Evolutionary conservation across 2,113 vertebrate species (phyloP).

Genomic region (Garra rufa): DNA sequence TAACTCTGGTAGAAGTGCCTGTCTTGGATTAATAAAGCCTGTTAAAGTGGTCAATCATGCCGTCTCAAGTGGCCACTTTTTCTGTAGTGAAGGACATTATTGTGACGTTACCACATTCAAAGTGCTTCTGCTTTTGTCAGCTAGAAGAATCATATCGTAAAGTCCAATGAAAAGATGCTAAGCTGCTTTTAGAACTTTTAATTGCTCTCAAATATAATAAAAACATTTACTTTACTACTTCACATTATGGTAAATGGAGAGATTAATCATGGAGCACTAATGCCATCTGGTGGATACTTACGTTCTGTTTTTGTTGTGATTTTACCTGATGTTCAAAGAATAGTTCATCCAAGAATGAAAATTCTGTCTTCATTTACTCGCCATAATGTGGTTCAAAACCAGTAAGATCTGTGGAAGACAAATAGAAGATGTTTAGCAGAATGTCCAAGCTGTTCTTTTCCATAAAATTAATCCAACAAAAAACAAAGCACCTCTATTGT

Average conservation of each 20-base stretch:
- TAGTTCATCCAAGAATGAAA: not conserved
- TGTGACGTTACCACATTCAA: not conserved
- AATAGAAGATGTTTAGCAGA: not conserved
- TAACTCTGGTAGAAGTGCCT: not conserved
- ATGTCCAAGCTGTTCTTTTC: not conserved
- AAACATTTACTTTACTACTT: not conserved
- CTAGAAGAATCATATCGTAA: not conserved
- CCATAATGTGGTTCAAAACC: not conserved
- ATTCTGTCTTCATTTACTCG: not conserved
- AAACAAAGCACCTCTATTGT: not conserved
- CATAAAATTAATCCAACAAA: not conserved
- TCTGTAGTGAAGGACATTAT: not conserved
- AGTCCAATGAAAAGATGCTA: not conserved
- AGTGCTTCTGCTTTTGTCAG: not conserved
- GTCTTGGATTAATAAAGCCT: not conserved
- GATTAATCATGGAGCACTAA: conserved; percentile 49
- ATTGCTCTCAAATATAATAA: not conserved
- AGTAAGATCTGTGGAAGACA: not conserved
- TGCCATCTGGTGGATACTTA: conserved; percentile 68
- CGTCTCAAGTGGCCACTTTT: not conserved
- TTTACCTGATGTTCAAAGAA: not conserved
- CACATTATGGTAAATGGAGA: not conserved
- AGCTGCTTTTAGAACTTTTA: not conserved
- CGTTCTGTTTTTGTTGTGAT: not conserved
- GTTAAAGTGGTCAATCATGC: not conserved